Evolutionary conservation across 2,888 invertebrate species (phyloP), one percentile per base, ranked within the genome.

Genomic region (Cetonia aurata): DNA sequence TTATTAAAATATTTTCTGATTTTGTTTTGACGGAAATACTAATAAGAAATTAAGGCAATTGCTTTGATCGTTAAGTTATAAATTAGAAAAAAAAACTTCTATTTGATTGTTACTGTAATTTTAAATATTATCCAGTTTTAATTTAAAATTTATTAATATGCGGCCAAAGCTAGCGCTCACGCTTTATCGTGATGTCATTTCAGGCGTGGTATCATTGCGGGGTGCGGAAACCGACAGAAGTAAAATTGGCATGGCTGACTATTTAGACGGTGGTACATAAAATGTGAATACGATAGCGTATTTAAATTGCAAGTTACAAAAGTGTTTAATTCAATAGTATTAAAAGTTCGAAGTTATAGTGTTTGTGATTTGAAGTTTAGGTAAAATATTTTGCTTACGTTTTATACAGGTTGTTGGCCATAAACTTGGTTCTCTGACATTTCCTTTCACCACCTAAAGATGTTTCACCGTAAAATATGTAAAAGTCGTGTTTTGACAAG

Each of bases 221-320:
- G 78, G 77, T 75, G 75, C 78, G 82, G 80, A 80, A 81, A 75
- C 75, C 73, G 77, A 77, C 77, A 77, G 76, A 77, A 77, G 78
- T 78, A 80, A 83, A 83, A 83, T 81, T 84, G 81, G 84, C 83
- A 83, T 83, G 83, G 83, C 82, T 79, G 83, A 81, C 79, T 74
- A 74, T 62, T 79, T 78, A 59, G 60, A 69, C 48, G 69, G 59
- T 69, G 69, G 59, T 60, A 48, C 13, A 62, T 62, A 60, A 69
- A 69, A 69, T 69, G 59, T 60, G 59, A 69, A 69, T 69, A 59
- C 53, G 42, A 59, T 60, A 60, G 15, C 31, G 62, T 25, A 69
- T 69, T 67, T 67, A 56, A 56, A 67, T 56, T 56, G 15, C n/a
- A 41, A 31, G 67, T 44, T 55, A 55, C 44, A 15, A 13, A 41